Conservation (phyloP, 2,113 vertebrate species). For the Thunnus thynnus region DNA sequence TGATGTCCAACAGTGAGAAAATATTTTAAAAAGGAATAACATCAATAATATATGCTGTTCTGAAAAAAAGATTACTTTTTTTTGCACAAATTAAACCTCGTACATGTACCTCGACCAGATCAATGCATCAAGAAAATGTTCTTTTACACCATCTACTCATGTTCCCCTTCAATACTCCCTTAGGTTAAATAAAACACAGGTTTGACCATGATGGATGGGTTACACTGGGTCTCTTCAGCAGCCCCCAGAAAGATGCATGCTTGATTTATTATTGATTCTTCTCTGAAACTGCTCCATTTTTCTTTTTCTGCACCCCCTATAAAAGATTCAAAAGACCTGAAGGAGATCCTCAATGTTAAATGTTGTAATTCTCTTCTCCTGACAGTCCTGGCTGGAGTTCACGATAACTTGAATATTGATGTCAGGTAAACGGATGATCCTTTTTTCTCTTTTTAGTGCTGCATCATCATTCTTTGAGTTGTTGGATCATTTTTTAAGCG, state of each 20-base stretch:
- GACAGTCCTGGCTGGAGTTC: constrained; percentile 21
- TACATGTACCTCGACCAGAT: not conserved
- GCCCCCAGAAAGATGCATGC: constrained; percentile 50
- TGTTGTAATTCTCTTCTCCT: constrained; percentile 38
- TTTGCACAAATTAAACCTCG: not conserved
- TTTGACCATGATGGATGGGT: constrained; percentile 54
- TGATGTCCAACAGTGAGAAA: not conserved
- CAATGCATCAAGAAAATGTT: not conserved
- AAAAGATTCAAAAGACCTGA: constrained; percentile 71
- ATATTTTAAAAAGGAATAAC: not conserved
- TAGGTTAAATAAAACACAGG: constrained; percentile 31
- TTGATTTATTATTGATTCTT: constrained; percentile 78
- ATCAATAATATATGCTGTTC: no score
- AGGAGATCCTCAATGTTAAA: constrained; percentile 60
- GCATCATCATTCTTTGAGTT: constrained; percentile 4
- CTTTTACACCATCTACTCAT: constrained; percentile 8
- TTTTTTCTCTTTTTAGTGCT: constrained; percentile 9
- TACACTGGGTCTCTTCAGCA: constrained; percentile 49
- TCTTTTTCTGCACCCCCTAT: constrained; percentile 52
- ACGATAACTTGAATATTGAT: constrained; percentile 63
- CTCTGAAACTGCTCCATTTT: constrained; percentile 55
- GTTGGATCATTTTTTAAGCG: not conserved
- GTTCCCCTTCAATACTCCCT: constrained; percentile 13
- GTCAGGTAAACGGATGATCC: constrained; percentile 21
- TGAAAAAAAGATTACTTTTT: no score